phyloP scores from a whole-genome alignment of 2,797 vertebrate species.

The Premnoplex brunnescens region DNA sequence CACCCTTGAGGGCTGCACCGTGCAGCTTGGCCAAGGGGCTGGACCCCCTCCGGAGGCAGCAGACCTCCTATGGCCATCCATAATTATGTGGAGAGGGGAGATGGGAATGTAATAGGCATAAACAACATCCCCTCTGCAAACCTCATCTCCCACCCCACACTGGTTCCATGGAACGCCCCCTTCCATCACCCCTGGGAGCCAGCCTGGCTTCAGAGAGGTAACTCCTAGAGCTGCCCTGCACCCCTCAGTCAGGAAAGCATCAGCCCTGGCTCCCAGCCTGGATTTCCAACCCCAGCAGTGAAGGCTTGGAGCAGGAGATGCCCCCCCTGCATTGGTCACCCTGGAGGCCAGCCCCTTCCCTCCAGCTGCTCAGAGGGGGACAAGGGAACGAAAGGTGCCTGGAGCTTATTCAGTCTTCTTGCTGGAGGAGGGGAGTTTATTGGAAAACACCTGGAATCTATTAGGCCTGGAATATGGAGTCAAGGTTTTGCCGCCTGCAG shows the following conservation, averaged over 20 bases:
- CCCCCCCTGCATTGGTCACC: accelerated
- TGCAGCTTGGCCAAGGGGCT: accelerated
- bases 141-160: neutral
- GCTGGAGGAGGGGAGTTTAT: conserved; percentile 62
- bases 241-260: neutral
- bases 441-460: conserved; percentile 78
- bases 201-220: neutral
- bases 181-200: neutral
- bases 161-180: neutral
- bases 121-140: neutral
- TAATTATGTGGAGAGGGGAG: accelerated
- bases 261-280: neutral
- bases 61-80: accelerated
- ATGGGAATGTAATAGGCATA: accelerated
- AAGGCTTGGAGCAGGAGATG: neutral
- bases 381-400: neutral
- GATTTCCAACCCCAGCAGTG: neutral
- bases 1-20: accelerated
- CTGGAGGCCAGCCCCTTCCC: neutral
- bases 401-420: conserved; percentile 7
- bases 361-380: neutral
- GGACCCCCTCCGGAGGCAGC: neutral
- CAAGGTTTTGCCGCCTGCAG: conserved; percentile 73
- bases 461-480: conserved; percentile 70
- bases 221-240: accelerated